Conservation (phyloP, 2,113 vertebrate species). For the Aix galericulata region DNA sequence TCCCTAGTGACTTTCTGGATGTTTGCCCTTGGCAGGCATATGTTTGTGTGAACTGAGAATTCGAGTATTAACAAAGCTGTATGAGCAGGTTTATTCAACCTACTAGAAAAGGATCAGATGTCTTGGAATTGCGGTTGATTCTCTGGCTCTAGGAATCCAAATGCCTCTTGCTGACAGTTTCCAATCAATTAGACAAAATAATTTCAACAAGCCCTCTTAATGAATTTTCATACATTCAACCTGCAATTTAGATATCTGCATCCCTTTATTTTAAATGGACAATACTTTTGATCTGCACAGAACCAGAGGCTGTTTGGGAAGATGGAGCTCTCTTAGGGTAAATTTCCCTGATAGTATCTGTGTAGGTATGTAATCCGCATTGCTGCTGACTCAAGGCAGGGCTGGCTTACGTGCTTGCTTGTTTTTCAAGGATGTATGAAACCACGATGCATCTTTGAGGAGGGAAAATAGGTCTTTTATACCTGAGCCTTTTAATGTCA, state of each 20-base stretch:
- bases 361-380: background rate
- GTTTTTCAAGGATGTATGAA: background rate
- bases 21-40: background rate
- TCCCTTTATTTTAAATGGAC: constrained; percentile 15
- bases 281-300: constrained; percentile 23
- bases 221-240: constrained; percentile 19
- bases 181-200: background rate
- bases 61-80: constrained; percentile 12
- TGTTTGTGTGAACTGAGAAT: background rate
- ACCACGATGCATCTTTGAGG: background rate
- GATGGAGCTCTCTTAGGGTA: background rate
- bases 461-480: background rate
- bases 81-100: background rate
- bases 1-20: background rate
- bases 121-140: constrained; percentile 4
- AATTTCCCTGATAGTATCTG: background rate
- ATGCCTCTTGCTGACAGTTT: background rate
- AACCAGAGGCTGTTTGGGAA: background rate
- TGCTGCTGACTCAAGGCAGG: constrained; percentile 11
- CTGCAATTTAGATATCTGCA: background rate
- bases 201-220: background rate
- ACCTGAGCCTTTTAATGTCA: background rate
- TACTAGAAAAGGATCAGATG: background rate
- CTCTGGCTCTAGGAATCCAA: background rate
- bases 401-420: background rate